Percentiles rank a stretch among this genome's conserved stretches.
Evolutionary conservation across 1,140 invertebrate genomes (phyloP).

Genomic region (Eriosoma lanigerum): DNA sequence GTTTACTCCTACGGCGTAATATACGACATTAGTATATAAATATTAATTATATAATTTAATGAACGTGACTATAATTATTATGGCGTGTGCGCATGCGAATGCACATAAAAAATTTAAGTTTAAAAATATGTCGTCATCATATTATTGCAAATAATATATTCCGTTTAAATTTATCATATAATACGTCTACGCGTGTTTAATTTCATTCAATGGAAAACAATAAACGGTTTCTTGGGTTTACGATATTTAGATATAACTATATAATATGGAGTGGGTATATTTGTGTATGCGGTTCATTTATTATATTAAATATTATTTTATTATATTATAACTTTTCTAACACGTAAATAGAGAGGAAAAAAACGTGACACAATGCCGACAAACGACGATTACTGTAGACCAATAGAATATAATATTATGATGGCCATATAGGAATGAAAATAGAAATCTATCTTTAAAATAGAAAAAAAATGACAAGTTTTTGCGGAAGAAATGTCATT

Average conservation of each 20-base stretch:
- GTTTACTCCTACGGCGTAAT: no score
- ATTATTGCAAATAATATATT: neutral
- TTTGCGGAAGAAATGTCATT: no score
- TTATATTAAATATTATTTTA: neutral
- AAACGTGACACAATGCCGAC: neutral
- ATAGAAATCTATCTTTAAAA: neutral
- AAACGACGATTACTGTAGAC: neutral
- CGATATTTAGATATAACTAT: neutral
- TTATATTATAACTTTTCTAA: neutral
- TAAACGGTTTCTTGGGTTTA: no score
- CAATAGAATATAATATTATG: neutral
- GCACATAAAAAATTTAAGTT: no score
- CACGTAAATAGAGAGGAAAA: neutral
- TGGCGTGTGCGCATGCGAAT: no score
- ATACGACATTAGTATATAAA: no score
- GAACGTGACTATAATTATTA: no score
- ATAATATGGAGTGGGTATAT: no score
- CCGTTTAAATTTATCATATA: neutral
- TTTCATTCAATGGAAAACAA: neutral
- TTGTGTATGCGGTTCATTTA: neutral
- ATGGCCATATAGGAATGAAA: slow-evolving; percentile 12
- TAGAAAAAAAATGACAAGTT: neutral
- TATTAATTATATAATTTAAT: no score
- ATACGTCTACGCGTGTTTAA: neutral
- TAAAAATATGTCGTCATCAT: neutral